These are phyloP conservation scores for Drosophila mayaguana DNA, from an alignment of 2,888 invertebrate species.

Conservation along the genomic window DNA sequence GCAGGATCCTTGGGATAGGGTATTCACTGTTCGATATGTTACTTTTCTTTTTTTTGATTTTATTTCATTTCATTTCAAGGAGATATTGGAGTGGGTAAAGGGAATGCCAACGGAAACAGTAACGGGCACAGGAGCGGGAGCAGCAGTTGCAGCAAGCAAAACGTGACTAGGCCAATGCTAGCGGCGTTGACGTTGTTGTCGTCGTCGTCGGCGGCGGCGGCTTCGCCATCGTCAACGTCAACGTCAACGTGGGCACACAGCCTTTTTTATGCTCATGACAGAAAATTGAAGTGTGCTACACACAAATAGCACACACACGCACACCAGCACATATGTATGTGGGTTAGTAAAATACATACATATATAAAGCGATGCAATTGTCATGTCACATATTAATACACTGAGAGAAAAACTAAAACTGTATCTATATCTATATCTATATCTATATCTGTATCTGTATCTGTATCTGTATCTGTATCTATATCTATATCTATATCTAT, in stretches of 20 bases:
- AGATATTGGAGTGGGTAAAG: not conserved
- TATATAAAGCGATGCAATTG: not conserved
- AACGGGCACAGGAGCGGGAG: slow-evolving; percentile 2
- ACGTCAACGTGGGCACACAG: slow-evolving; percentile 40
- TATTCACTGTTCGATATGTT: not conserved
- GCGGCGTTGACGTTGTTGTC: slow-evolving; percentile 25
- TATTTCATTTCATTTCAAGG: slow-evolving; percentile 7
- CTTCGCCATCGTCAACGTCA: not conserved
- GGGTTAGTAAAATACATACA: slow-evolving; percentile 22
- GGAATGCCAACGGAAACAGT: not conserved
- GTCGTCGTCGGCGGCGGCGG: not conserved
- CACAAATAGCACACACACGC: slow-evolving; percentile 29
- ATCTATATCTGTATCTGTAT: not conserved
- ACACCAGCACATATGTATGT: slow-evolving; percentile 13
- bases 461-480: not conserved
- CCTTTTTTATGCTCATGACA: slow-evolving; percentile 60
- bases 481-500: not conserved
- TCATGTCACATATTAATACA: slow-evolving; percentile 29
- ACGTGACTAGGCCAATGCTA: slow-evolving; percentile 70
- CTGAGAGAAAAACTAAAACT: slow-evolving; percentile 2
- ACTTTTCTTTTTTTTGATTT: slow-evolving; percentile 11
- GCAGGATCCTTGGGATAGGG: not conserved
- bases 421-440: too few relatives aligned
- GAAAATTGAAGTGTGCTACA: slow-evolving; percentile 52
- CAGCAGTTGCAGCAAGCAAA: slow-evolving; percentile 22